Evolutionary conservation across 2,797 vertebrate genomes (phyloP).

Genomic region (Hybognathus amarus): DNA sequence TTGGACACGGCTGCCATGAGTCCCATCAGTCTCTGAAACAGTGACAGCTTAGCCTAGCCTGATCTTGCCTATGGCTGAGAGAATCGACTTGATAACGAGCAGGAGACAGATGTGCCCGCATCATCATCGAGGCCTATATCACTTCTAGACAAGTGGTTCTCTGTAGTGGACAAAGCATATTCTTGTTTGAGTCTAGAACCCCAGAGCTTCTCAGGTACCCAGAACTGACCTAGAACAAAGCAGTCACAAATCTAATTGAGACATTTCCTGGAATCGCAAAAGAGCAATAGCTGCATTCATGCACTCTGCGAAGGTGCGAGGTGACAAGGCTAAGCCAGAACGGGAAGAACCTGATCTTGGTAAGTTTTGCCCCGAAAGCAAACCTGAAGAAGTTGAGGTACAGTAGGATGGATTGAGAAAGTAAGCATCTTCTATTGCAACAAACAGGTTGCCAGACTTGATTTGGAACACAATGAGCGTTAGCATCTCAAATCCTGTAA

Average conservation of each 20-base stretch:
- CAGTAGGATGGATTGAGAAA: not conserved
- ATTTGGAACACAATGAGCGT: not conserved
- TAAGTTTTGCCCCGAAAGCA: not conserved
- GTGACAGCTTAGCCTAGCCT: not conserved
- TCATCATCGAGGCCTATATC: not conserved
- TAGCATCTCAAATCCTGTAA: not conserved
- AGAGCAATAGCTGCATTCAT: not conserved
- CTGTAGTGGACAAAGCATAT: not conserved
- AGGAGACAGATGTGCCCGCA: not conserved
- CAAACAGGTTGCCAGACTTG: not conserved
- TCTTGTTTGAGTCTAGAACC: not conserved
- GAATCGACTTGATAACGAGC: not conserved
- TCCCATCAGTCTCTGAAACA: not conserved
- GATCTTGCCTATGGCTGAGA: not conserved
- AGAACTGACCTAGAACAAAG: not conserved
- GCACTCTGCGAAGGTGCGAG: not conserved
- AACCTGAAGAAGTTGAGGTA: not conserved
- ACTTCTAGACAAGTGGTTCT: not conserved
- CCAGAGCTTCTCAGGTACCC: not conserved
- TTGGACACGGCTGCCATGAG: not conserved
- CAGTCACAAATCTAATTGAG: not conserved
- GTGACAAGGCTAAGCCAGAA: not conserved
- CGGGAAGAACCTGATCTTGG: not conserved
- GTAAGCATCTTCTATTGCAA: not conserved
- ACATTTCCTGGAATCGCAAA: not conserved